Evolutionary conservation across 2,113 vertebrate species (phyloP), one percentile per base, ranked within the genome.

Genomic region (Xiphophorus hellerii): DNA sequence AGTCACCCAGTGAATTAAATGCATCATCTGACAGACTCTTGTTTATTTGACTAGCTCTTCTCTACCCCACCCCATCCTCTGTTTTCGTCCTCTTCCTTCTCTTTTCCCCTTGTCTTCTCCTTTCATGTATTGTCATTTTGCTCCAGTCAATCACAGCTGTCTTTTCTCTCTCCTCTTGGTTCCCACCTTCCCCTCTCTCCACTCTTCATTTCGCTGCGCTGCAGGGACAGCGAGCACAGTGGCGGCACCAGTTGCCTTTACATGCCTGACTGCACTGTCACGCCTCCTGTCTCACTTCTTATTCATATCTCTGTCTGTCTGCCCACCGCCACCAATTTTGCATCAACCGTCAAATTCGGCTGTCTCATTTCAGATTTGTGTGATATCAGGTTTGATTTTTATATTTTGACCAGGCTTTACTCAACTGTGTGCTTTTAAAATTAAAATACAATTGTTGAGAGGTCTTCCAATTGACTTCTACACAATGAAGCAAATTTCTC

Each of bases 211-310:
- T 89, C 62, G 42, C 78, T 73, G 75, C 10, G n/a, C 73, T 69
- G 14, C 73, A 17, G 83, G 83, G 85, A 71, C 73, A 82, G 76
- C 48, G 60, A 84, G 84, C 75, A 69, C 80, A 51, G 48, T 31
- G 33, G 77, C 20, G 5, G 68, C 81, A 89, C 85, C 86, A 81
- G 87, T 87, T 89, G 80, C 81, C 85, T 87, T 93, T 88, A 73
- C 64, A 89, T 71, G 85, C 91, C 76, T 91, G 78, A 33, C 58
- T 83, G 84, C 85, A 27, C 71, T 30, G 72, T 85, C 84, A 74
- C 71, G n/a, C 82, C 80, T 83, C 76, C 85, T 74, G 78, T 80
- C 86, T 81, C 27, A 9, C 77, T 85, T 68, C 79, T 70, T 83
- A 77, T 85, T 88, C 85, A 80, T 72, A 62, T 87, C 75, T 79